Percentiles rank a stretch among this genome's conserved stretches.
Conservation (phyloP, 2,797 vertebrate genomes). For the Centropyge bicolor region DNA sequence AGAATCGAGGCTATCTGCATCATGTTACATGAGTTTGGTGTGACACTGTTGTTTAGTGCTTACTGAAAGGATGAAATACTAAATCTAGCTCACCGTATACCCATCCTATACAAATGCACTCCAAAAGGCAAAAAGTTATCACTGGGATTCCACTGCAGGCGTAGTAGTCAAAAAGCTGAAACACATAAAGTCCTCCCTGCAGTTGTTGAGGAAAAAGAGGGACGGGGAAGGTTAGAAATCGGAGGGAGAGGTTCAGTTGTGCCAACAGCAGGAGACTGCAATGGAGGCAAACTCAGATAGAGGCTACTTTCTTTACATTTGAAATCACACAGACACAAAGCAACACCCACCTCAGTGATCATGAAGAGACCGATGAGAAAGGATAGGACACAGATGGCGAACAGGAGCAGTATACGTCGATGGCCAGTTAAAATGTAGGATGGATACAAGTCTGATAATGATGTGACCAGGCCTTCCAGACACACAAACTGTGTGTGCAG, state of each 20-base stretch:
- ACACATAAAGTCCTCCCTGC: conserved; percentile 56
- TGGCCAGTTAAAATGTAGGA: no score
- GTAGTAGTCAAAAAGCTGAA: conserved; percentile 71
- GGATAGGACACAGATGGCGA: no score
- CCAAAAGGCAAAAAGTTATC: conserved; percentile 29
- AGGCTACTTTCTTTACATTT: neutral
- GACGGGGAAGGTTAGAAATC: neutral
- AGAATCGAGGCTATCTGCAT: no score
- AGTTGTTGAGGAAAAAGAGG: neutral
- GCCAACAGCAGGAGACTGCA: neutral
- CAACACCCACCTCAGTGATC: neutral
- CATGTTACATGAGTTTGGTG: no score
- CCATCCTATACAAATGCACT: conserved; percentile 49
- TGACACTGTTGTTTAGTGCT: neutral
- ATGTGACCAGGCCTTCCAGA: no score
- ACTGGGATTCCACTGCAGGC: conserved; percentile 70
- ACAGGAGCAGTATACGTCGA: no score
- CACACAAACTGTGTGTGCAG: no score
- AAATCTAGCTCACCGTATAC: conserved; percentile 33
- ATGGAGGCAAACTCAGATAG: neutral
- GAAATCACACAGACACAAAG: neutral
- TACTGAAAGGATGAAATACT: neutral
- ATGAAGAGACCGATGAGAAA: no score
- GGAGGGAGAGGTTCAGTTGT: no score
- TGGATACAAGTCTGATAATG: no score